Evolutionary conservation across 2,113 vertebrate genomes (phyloP), one percentile per base, ranked within the genome.

Genomic region (Casuarius casuarius): DNA sequence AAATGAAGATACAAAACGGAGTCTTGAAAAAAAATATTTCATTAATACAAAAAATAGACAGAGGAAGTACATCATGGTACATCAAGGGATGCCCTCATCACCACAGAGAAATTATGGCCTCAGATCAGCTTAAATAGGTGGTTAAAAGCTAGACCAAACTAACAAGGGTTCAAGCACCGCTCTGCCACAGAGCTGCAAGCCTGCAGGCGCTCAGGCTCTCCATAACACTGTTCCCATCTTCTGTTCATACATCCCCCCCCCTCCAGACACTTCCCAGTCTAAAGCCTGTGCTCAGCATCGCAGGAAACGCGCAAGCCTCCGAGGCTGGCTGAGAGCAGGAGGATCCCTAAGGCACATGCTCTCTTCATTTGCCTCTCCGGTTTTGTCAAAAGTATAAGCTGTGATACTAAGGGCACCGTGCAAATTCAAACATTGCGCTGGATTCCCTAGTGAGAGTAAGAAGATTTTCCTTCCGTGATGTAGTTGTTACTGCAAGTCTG

Each of bases 331-430:
- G 66, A 29, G 49, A 52, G 14, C 4, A 0, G 8, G 25, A 12
- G 10, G 22, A 48, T 20, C 22, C 33, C 42, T 29, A 22, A 46
- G 1, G 1, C 0, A 0, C 9, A 38, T 35, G 74, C 15, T n/a
- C 46, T 48, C 44, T 67, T 22, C 18, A 18, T 61, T 59, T 61
- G 48, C n/a, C 49, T 62, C 46, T 61, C 26, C 44, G 17, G 28
- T n/a, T 68, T 52, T 73, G 38, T 10, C 65, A 65, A 22, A 51
- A 18, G 12, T 26, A 40, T 33, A 49, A 93, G 14, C 28, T 62
- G 12, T 15, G 46, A 51, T 48, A 8, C 61, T 56, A 19, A 74
- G 72, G 44, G 46, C 44, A 56, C 2, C 2, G 7, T 52, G 5
- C 5, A 75, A 62, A 52, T 62, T 52, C 62, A 44, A 51, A 77